Conservation (phyloP, 2,797 vertebrate genomes). For the Balearica regulorum region DNA sequence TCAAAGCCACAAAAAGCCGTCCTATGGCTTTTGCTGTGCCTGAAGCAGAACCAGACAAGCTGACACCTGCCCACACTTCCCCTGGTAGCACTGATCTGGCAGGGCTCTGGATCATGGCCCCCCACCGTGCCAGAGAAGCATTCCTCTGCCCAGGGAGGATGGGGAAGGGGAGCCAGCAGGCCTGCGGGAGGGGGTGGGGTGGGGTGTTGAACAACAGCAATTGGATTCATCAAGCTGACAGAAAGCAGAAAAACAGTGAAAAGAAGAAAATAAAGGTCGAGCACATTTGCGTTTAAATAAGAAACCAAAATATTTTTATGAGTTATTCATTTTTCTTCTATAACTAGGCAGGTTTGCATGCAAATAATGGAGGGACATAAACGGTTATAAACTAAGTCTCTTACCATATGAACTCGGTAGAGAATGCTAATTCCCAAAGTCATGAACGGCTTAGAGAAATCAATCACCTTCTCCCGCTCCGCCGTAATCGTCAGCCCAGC, state of each 20-base stretch:
- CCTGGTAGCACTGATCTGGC: background rate
- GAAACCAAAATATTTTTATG: conserved; percentile 66
- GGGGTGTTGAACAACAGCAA: fast-evolving
- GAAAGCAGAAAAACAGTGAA: background rate
- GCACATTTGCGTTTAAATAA: conserved; percentile 56
- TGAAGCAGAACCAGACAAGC: background rate
- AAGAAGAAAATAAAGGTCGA: conserved; percentile 27
- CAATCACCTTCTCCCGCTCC: conserved; percentile 97
- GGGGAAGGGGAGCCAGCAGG: background rate
- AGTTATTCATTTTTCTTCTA: conserved; percentile 49
- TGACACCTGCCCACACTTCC: background rate
- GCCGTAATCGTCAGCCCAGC: conserved; percentile 96
- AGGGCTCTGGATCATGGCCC: background rate
- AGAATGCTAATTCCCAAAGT: conserved; percentile 98
- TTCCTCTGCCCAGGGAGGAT: fast-evolving
- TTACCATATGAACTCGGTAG: conserved; percentile 98
- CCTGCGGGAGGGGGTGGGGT: too few relatives aligned
- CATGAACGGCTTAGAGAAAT: conserved; percentile 99
- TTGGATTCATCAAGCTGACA: background rate
- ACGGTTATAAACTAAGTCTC: conserved; percentile 66
- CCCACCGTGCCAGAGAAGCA: background rate
- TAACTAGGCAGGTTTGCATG: conserved; percentile 45
- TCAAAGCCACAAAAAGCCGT: background rate
- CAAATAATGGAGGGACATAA: conserved; percentile 63
- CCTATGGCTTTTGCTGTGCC: background rate